Evolutionary conservation across 2,888 invertebrate genomes (phyloP).

Genomic region (Temnothorax rugatulus): DNA sequence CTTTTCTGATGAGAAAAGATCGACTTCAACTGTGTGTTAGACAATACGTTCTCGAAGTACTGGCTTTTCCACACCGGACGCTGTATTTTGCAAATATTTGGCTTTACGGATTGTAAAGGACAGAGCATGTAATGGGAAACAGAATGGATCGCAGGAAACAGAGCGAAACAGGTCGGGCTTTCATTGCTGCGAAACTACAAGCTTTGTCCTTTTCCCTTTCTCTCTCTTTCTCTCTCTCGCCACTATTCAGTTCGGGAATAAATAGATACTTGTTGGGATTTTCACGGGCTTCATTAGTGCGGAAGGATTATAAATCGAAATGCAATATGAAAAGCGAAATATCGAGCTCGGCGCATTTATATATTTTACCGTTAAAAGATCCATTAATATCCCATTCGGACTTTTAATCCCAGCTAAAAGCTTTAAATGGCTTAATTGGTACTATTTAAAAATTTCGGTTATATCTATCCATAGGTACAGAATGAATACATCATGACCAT

Average conservation of each 20-base stretch:
- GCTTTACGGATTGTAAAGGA: slow-evolving; percentile 54
- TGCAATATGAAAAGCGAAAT: slow-evolving; percentile 25
- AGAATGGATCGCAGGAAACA: slow-evolving; percentile 44
- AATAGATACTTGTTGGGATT: slow-evolving; percentile 50
- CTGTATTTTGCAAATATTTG: slow-evolving; percentile 54
- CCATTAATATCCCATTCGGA: slow-evolving; percentile 25
- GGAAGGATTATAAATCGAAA: slow-evolving; percentile 42
- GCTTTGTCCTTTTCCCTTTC: slow-evolving; percentile 38
- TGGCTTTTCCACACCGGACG: slow-evolving; percentile 21
- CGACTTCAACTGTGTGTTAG: not conserved
- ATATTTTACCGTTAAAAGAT: slow-evolving; percentile 30
- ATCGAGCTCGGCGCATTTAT: slow-evolving; percentile 11
- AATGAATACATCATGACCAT: not conserved
- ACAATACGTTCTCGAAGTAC: slow-evolving; percentile 32
- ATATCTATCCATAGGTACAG: not conserved
- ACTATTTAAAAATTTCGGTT: slow-evolving; percentile 19
- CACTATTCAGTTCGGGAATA: slow-evolving; percentile 23
- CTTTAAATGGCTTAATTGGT: slow-evolving; percentile 34
- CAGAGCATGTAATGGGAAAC: slow-evolving; percentile 47
- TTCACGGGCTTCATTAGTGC: slow-evolving; percentile 39
- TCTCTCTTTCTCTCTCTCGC: not conserved
- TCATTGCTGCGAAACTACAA: slow-evolving; percentile 42
- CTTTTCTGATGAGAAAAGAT: not conserved
- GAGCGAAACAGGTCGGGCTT: slow-evolving; percentile 42
- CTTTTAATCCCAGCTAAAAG: slow-evolving; percentile 33